A percentile compares a stretch with the other conserved stretches of the same genome.
phyloP scores from a whole-genome alignment of 2,113 vertebrate species.

The Psilopsiagon aymara region DNA sequence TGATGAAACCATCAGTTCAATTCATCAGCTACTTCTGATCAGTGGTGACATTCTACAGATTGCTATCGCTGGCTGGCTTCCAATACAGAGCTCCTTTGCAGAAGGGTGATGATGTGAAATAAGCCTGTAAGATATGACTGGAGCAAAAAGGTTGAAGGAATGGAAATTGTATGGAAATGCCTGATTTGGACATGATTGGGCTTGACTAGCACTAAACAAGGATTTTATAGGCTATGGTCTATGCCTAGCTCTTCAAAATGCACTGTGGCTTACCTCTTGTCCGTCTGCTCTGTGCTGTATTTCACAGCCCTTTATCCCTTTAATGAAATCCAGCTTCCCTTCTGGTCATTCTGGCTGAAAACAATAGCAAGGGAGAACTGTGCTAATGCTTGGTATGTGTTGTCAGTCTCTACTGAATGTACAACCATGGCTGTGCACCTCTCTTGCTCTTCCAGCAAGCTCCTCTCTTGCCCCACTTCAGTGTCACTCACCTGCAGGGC shows the following conservation, averaged over 20 bases:
- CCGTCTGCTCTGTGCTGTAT: accelerated
- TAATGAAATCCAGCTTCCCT: neutral
- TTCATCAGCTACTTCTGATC: neutral
- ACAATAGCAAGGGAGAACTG: neutral
- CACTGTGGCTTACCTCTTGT: neutral
- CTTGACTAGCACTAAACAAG: neutral
- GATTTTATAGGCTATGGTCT: neutral
- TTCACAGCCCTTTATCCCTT: neutral
- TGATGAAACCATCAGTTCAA: neutral
- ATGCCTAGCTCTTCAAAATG: neutral
- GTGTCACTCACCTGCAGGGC: neutral
- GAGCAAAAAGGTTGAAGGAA: neutral
- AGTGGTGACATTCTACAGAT: neutral
- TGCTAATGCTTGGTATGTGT: accelerated
- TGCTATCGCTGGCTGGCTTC: neutral
- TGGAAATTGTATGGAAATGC: neutral
- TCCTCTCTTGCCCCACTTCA: neutral
- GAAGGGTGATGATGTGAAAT: neutral
- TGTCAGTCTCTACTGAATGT: neutral
- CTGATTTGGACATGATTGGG: neutral
- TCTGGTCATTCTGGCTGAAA: neutral
- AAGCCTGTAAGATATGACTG: neutral
- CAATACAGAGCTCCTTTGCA: neutral
- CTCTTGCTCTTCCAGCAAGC: neutral
- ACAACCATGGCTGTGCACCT: accelerated